Conservation (phyloP, 2,113 vertebrate genomes). For the Ellobius talpinus region DNA sequence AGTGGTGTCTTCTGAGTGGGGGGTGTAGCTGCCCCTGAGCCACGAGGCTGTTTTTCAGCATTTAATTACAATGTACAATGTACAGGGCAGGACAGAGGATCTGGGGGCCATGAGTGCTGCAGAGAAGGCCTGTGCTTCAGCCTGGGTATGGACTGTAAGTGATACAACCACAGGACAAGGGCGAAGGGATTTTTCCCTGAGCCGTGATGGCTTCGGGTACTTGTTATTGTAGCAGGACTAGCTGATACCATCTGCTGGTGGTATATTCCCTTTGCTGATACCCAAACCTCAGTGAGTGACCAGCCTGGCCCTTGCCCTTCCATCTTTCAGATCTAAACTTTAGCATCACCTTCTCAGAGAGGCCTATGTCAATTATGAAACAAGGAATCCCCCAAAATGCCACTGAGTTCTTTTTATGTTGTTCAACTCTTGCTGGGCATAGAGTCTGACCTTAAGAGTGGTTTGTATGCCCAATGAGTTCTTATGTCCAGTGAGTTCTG, state of each 20-base stretch:
- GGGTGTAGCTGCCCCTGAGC: rapidly evolving
- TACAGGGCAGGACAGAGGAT: not conserved
- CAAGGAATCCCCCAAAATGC: not conserved
- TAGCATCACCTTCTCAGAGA: not conserved
- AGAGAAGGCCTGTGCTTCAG: not conserved
- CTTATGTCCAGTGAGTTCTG: too few relatives aligned
- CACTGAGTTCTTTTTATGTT: not conserved
- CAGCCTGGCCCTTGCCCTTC: not conserved
- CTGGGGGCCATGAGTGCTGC: not conserved
- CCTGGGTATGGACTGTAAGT: not conserved
- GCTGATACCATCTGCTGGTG: not conserved
- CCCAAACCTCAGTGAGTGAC: not conserved
- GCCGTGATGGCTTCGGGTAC: not conserved
- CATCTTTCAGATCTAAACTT: not conserved
- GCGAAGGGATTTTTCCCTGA: not conserved
- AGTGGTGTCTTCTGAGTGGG: not conserved
- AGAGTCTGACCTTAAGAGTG: not conserved
- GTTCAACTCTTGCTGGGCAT: too few relatives aligned
- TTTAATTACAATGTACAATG: not conserved
- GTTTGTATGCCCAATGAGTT: not conserved
- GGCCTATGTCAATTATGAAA: not conserved
- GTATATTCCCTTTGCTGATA: not conserved
- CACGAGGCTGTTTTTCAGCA: too few relatives aligned
- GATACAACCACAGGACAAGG: not conserved
- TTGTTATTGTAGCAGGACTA: not conserved